Percentiles rank a stretch among this genome's conserved stretches.
These are phyloP conservation scores for Macroglossus sobrinus DNA, from an alignment of 2,113 vertebrate genomes.

Conservation along the genomic window DNA sequence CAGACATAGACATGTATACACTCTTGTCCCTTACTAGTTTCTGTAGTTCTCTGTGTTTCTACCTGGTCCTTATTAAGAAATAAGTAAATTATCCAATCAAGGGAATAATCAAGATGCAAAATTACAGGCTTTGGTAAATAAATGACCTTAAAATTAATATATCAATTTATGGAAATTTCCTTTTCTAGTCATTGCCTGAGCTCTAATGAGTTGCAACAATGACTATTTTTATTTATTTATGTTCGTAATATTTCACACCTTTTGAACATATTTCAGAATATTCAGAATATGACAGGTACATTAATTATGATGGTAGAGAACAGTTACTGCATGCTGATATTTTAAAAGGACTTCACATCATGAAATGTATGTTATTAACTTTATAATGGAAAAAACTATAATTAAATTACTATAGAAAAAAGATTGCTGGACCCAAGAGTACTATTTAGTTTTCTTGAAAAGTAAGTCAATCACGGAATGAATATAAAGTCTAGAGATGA, in stretches of 20 bases:
- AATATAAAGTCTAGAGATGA: constrained; percentile 15
- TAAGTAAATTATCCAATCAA: constrained; percentile 9
- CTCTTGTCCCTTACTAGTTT: not conserved
- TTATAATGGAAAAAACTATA: constrained; percentile 36
- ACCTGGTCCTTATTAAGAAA: not conserved
- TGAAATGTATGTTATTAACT: constrained; percentile 2
- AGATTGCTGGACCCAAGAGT: not conserved
- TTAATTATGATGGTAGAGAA: constrained; percentile 46
- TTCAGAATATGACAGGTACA: constrained; percentile 28
- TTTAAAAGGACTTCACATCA: constrained; percentile 33
- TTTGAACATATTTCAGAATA: constrained; percentile 33
- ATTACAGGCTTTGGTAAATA: constrained; percentile 1
- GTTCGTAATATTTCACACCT: not conserved
- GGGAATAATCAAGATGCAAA: not conserved
- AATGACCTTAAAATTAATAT: not conserved
- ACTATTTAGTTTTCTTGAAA: constrained; percentile 33
- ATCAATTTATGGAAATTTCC: constrained; percentile 11
- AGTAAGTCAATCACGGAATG: not conserved
- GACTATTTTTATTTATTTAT: constrained; percentile 54
- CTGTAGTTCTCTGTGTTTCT: not conserved
- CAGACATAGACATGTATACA: fast-evolving
- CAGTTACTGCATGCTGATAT: constrained; percentile 29
- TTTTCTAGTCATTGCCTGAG: constrained; percentile 12
- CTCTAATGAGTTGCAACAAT: constrained; percentile 41
- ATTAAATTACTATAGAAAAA: constrained; percentile 12